phyloP scores from a whole-genome alignment of 2,888 invertebrate genomes.

The Oscheius sp. region DNA sequence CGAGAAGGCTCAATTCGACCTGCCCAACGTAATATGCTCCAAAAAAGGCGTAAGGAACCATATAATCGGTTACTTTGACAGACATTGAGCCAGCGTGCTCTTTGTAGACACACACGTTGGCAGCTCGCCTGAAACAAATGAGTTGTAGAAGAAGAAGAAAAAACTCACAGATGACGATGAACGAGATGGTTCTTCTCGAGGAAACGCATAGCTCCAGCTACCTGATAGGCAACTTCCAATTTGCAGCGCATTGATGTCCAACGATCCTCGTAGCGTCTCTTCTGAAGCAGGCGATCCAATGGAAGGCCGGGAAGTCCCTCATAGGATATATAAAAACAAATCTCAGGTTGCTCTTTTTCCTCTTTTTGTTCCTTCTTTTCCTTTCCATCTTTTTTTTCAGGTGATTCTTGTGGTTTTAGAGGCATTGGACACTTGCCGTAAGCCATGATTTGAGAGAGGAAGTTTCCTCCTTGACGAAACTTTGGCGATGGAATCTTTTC shows the following conservation, averaged over 20 bases:
- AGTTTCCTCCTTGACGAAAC: neutral
- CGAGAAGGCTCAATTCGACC: constrained; percentile 5
- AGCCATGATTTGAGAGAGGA: constrained; percentile 17
- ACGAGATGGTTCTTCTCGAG: constrained; percentile 22
- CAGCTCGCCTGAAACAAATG: too few species aligned
- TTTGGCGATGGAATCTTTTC: neutral
- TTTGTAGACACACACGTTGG: constrained; percentile 17
- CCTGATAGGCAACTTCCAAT: constrained; percentile 21
- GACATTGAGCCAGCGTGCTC: neutral
- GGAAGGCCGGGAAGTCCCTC: constrained; percentile 10
- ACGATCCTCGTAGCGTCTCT: constrained; percentile 19
- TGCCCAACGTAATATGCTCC: neutral
- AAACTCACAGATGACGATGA: constrained; percentile 26
- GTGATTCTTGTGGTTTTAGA: too few species aligned
- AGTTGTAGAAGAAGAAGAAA: too few species aligned
- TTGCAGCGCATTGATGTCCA: constrained; percentile 13
- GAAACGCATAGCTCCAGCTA: constrained; percentile 26
- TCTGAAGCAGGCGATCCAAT: constrained; percentile 21
- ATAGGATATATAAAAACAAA: too few species aligned
- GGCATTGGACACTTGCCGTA: too few species aligned
- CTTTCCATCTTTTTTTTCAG: too few species aligned
- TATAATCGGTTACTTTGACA: constrained; percentile 27
- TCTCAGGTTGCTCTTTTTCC: neutral
- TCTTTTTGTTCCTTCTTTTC: too few species aligned
- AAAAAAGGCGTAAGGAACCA: constrained; percentile 17